phyloP scores from a whole-genome alignment of 2,113 vertebrate species.

The Microtus ochrogaster region DNA sequence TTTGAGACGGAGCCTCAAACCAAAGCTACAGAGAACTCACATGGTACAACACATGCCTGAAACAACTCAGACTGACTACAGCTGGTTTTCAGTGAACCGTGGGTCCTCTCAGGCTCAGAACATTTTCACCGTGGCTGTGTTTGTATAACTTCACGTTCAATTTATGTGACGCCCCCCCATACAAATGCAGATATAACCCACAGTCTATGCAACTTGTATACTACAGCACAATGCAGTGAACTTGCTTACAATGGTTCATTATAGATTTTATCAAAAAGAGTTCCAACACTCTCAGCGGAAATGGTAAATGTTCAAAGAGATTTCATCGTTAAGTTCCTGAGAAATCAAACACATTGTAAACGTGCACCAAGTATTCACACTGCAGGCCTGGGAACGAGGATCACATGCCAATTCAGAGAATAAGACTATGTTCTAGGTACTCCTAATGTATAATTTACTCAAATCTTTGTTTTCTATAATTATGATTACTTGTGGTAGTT shows the following conservation, averaged over 20 bases:
- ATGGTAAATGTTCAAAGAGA: background rate
- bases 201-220: background rate
- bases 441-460: background rate
- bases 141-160: background rate
- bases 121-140: background rate
- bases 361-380: background rate
- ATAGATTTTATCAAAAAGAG: background rate
- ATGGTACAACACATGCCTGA: background rate
- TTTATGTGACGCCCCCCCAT: background rate
- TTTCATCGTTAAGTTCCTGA: background rate
- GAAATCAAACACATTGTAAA: background rate
- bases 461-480: background rate
- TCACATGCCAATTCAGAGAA: background rate
- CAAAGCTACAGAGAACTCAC: no score
- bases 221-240: background rate
- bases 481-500: background rate
- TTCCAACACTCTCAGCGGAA: background rate
- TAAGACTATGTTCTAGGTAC: background rate
- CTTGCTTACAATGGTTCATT: background rate
- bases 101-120: background rate
- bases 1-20: background rate
- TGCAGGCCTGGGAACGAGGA: background rate
- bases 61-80: background rate
- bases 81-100: background rate
- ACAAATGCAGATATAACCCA: background rate